Base-by-base conservation (phyloP, 2,113 vertebrate genomes). In the Saguinus midas region DNA sequence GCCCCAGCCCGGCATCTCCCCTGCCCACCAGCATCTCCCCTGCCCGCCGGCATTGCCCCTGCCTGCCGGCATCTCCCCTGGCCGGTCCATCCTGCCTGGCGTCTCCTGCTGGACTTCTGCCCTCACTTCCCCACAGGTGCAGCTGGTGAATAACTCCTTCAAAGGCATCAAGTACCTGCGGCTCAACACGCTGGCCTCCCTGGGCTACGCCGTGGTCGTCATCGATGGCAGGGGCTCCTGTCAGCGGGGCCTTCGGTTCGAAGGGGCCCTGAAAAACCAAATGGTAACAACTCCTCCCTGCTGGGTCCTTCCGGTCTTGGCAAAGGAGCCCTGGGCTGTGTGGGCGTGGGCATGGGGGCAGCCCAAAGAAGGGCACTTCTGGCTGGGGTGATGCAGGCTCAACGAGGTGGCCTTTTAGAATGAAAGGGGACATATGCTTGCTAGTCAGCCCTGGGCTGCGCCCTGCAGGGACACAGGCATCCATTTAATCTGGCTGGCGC, bases 121-220 rank as follows among this genome's bases (percentile, higher is more conserved):
- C 0, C 75, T 12, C 2, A 0, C 52, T 80, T 21, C 83, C 9
- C 35, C 23, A 4, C 97, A 99, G 99, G 99, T 99, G 87, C 99
- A 99, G 98, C 98, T 99, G 87, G 99, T 99, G 43, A 99, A 99
- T 96, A 99, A 99, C 98, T 99, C 99, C 48, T 99, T 99, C 97
- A 99, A 99, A 97, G 99, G 99, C 48, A 99, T 99, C 98, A 99
- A 99, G 98, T 99, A 99, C 97, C 97, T 99, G 57, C 98, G 99
- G 76, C 99, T 99, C 72, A 99, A 99, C 98, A 99, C 99, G 0
- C 85, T 99, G 93, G 99, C 99, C 0, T 99, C 99, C 80, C 98
- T 99, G 79, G 99, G 99, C 97, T 99, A 99, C 0, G 99, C 99
- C 0, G 99, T 99, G 97, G 99, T 99, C 0, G 99, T 99, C 82